Base-by-base conservation (phyloP, 2,888 invertebrate species). In the Atethmia centrago region DNA sequence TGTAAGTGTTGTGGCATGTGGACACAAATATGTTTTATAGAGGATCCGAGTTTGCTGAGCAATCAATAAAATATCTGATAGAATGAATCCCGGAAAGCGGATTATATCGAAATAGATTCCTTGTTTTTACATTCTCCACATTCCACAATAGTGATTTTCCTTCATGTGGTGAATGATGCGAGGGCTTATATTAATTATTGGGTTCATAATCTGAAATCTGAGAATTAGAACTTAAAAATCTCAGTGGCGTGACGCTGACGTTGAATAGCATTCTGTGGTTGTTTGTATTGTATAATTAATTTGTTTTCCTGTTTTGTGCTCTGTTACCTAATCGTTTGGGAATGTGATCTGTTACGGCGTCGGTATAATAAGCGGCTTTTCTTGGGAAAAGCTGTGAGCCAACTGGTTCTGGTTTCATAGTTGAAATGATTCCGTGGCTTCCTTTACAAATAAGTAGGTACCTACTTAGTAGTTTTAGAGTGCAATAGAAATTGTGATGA, bases 21-120 rank as follows among this genome's bases (percentile, higher is more conserved):
- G 16, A 14, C 36, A 36, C 14, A 55, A 47, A 47, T 36, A 75
- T 53, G 1, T 42, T 36, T 25, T 25, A 28, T 47, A 10, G 31
- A 47, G 5, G 19, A 31, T 7, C 47, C 5, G 9, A 36, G 12
- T 69, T 47, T 55, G 47, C 53, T 25, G 36, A 65, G n/a, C 21
- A 55, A 49, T 42, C 53, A 68, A 65, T 65, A 61, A 65, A 73
- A 73, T 63, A 47, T 49, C 28, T 64, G 21, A 53, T 63, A 53
- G 9, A 7, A 31, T 19, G 25, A 63, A 36, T 45, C 25, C 12
- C 19, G 36, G 14, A 36, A 63, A 64, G 42, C 53, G 40, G 51
- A 66, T 62, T 75, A 55, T 66, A 53, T 63, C n/a, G 28, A 16
- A 62, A 28, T 36, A 62, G 8, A 69, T 51, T 70, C n/a, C 25